A percentile compares a stretch with the other conserved stretches of the same genome.
Evolutionary conservation across 2,797 vertebrate species (phyloP).

Genomic region (Callimico goeldii): DNA sequence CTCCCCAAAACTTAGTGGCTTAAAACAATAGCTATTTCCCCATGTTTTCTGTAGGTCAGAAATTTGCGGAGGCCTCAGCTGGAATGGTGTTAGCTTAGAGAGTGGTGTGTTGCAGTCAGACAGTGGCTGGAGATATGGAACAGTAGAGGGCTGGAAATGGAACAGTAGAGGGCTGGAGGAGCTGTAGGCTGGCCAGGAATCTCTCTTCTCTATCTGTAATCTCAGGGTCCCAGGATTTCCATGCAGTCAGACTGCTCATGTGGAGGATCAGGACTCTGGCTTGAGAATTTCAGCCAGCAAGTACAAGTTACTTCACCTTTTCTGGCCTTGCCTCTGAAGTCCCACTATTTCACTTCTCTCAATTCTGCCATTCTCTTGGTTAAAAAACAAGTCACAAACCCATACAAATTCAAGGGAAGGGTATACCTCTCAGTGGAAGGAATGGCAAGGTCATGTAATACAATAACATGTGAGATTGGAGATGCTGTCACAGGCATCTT

Average conservation of each 20-base stretch:
- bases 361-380: not conserved
- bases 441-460: constrained; percentile 5
- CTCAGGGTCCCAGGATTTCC: not conserved
- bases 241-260: not conserved
- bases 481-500: not conserved
- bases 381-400: not conserved
- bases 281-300: not conserved
- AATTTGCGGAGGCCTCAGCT: not conserved
- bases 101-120: not conserved
- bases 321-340: not conserved
- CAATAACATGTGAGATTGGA: not conserved
- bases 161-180: not conserved
- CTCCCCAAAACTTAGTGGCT: not conserved
- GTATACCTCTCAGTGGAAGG: not conserved
- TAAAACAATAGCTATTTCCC: not conserved
- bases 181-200: not conserved
- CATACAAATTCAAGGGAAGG: not conserved
- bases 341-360: not conserved
- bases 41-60: not conserved
- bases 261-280: not conserved
- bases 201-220: not conserved
- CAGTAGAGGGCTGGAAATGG: not conserved
- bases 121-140: not conserved
- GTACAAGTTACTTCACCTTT: not conserved
- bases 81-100: not conserved